Conservation (phyloP, 2,113 vertebrate species). For the Oryzias melastigma region DNA sequence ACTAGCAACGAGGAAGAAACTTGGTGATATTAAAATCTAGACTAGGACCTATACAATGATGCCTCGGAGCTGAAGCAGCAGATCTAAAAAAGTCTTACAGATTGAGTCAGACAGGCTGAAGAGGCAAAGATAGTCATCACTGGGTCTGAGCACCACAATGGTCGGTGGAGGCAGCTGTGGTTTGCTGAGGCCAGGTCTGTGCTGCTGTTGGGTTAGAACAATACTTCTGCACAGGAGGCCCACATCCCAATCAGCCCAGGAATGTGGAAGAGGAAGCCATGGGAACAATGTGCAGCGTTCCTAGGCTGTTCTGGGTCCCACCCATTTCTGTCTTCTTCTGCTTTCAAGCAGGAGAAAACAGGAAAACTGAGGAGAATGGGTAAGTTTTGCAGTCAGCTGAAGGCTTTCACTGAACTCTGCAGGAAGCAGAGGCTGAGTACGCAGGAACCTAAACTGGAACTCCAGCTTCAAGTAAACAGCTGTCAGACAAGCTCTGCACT, state of each 20-base stretch:
- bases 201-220: slow-evolving; percentile 58
- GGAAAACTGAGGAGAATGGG: slow-evolving; percentile 61
- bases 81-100: slow-evolving; percentile 19
- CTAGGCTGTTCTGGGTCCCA: slow-evolving; percentile 52
- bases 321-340: slow-evolving; percentile 52
- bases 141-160: slow-evolving; percentile 48
- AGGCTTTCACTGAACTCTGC: slow-evolving; percentile 15
- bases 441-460: slow-evolving; percentile 23
- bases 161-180: slow-evolving; percentile 52
- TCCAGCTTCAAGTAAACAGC: slow-evolving; percentile 39
- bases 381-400: slow-evolving; percentile 44
- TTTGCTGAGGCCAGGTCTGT: slow-evolving; percentile 54
- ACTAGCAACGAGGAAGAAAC: no score
- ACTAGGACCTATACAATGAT: slow-evolving; percentile 11
- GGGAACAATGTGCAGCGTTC: slow-evolving; percentile 76
- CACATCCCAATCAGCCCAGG: slow-evolving; percentile 76
- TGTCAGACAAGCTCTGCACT: slow-evolving; percentile 23
- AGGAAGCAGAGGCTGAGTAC: slow-evolving; percentile 22
- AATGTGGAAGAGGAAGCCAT: slow-evolving; percentile 81
- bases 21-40: slow-evolving; percentile 9
- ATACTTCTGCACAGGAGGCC: slow-evolving; percentile 61
- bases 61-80: slow-evolving; percentile 32
- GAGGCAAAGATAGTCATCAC: slow-evolving; percentile 49
- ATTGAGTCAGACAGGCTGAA: slow-evolving; percentile 34
- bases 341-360: slow-evolving; percentile 70